Conservation (phyloP, 2,888 invertebrate genomes). For the Synergus laeviventris region DNA sequence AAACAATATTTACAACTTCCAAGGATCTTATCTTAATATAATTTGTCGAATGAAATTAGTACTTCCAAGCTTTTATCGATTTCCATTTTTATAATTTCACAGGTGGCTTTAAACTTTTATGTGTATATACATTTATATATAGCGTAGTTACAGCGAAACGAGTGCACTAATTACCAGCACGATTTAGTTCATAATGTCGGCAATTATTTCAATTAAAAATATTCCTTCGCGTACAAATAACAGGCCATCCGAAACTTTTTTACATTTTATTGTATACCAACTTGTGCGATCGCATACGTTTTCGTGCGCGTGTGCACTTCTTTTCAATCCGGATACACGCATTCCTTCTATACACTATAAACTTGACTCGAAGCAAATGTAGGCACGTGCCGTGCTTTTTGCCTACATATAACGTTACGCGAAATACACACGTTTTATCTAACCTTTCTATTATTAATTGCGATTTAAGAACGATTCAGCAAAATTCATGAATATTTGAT, state of each 20-base stretch:
- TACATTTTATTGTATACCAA: conserved; percentile 23
- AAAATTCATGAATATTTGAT: neutral
- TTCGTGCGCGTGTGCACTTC: conserved; percentile 22
- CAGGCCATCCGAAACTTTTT: conserved; percentile 6
- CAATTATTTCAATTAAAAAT: conserved; percentile 73
- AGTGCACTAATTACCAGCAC: conserved; percentile 30
- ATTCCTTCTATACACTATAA: conserved; percentile 36
- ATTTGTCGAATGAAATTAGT: conserved; percentile 7
- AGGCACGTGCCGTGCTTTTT: conserved; percentile 37
- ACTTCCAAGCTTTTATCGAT: neutral
- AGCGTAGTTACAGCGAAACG: conserved; percentile 5
- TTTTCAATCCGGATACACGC: conserved; percentile 38
- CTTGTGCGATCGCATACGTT: conserved; percentile 37
- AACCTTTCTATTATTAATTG: neutral
- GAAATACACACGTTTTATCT: conserved; percentile 20
- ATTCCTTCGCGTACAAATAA: conserved; percentile 40
- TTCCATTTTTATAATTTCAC: neutral
- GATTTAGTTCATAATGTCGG: conserved; percentile 63
- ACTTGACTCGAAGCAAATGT: conserved; percentile 25
- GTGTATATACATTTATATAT: neutral
- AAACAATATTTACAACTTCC: neutral
- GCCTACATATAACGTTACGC: conserved; percentile 4
- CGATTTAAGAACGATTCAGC: neutral
- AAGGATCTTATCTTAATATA: neutral
- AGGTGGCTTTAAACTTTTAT: neutral